phyloP scores from a whole-genome alignment of 2,113 vertebrate species.

The Polyodon spathula region DNA sequence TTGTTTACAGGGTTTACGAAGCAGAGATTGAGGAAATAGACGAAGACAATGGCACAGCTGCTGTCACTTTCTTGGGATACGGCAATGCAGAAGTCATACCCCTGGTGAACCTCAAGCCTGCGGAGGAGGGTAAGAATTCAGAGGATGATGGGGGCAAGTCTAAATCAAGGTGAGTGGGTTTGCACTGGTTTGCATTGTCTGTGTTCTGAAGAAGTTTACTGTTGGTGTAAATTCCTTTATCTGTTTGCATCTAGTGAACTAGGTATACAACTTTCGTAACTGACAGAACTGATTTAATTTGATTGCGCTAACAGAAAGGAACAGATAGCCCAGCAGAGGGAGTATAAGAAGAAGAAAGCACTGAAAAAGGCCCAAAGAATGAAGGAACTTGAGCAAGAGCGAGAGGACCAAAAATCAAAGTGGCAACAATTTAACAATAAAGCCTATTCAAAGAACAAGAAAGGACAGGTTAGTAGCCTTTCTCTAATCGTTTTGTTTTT shows the following conservation, averaged over 20 bases:
- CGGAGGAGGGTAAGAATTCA: constrained; percentile 75
- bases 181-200: not conserved
- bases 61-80: constrained; percentile 83
- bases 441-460: constrained; percentile 97
- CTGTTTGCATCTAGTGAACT: too few relatives aligned
- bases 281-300: not conserved
- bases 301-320: constrained; percentile 69
- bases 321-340: constrained; percentile 89
- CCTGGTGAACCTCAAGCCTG: constrained; percentile 76
- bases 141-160: constrained; percentile 80
- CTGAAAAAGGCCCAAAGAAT: constrained; percentile 93
- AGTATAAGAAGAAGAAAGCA: constrained; percentile 98
- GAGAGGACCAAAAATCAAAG: constrained; percentile 94
- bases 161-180: constrained; percentile 79
- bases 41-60: constrained; percentile 86
- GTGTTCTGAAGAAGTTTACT: not conserved
- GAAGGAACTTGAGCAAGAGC: constrained; percentile 93
- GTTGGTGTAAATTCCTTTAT: not conserved
- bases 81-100: constrained; percentile 94
- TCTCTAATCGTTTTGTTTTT: not conserved
- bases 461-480: constrained; percentile 77
- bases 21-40: constrained; percentile 98
- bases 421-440: constrained; percentile 98
- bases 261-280: too few relatives aligned
- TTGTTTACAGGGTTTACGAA: constrained; percentile 94